Evolutionary conservation across 2,888 invertebrate species (phyloP), one percentile per base, ranked within the genome.

Genomic region (Netelia fuscicornis): DNA sequence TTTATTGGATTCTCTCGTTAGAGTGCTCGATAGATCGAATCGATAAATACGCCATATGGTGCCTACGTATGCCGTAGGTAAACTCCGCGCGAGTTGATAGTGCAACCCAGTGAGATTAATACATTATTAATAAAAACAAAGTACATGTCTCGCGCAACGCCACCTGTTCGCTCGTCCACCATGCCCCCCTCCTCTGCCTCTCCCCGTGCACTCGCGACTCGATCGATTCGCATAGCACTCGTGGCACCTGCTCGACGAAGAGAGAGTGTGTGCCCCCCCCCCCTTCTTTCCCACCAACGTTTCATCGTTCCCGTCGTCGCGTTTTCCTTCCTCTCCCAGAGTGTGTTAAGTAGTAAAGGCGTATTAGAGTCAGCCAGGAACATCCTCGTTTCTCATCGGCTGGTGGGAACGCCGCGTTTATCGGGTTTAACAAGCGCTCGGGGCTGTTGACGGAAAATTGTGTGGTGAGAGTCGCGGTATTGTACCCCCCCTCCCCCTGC

Each of bases 81-180:
- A 54, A 1, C 54, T 6, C 6, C 5, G 37, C 37, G 37, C 54
- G 2, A 13, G 54, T 6, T n/a, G 54, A 54, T 54, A n/a, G 17
- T 58, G 17, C 37, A 37, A 1, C 56, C 17, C 23, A 65, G 11
- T 48, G 58, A 20, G 48, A 60, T 67, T 58, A 64, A 74, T 80
- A 48, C 56, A 80, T 67, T 74, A 80, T 80, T 80, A 80, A 80
- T 67, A 74, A 74, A 80, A 80, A 74, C 67, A 67, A 80, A 80
- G 74, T 74, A 67, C 72, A 65, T 17, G 54, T 11, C 71, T 25
- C 65, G 79, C 72, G 56, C 56, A 44, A 6, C 37, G 72, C 80
- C 80, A 80, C 80, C 80, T 80, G 80, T 74, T 80, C 74, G 80
- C 72, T n/a, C 80, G 58, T 74, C 74, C 48, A 25, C 65, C 71